Evolutionary conservation across 2,888 invertebrate species (phyloP), one percentile per base, ranked within the genome.

Genomic region (Neocrepidodera transversa): DNA sequence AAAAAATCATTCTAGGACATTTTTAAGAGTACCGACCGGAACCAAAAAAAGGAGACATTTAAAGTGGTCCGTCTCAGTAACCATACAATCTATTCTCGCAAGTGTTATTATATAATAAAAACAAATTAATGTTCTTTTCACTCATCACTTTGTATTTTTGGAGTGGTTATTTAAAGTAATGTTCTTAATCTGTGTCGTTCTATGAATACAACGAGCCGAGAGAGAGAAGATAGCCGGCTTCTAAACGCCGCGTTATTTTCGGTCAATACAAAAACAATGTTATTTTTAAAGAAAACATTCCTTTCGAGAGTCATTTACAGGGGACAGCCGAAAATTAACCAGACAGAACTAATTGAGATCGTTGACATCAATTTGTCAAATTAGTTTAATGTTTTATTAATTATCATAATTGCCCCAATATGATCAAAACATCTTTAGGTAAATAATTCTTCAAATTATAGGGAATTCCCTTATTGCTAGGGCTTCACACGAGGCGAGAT

Each of bases 61-160:
- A 35, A 50, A 35, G 35, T 54, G 43, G 26, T n/a, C 35, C n/a
- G n/a, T 23, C 35, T 50, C 35, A 50, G 43, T 43, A 26, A 23
- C 35, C 13, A 8, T 13, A 18, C 10, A 4, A 28, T 51, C 57
- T 49, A 58, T 63, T 60, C 52, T 54, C 45, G 26, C 54, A 43
- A 60, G 60, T 60, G 62, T 54, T 58, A 65, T 65, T 65, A 65
- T 61, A 56, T 58, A 63, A 63, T 61, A 63, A 63, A 65, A 65
- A 63, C 60, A 61, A 61, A 61, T 65, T 65, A 61, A 59, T 61
- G 58, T 48, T 60, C 62, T 62, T 63, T 63, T 63, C 60, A 63
- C 53, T 65, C 62, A 54, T 38, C 63, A 53, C 63, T 56, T 61
- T 57, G 54, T 63, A 65, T 65, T 65, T 65, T 60, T 30, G 61